Evolutionary conservation across 2,888 invertebrate genomes (phyloP), one percentile per base, ranked within the genome.

Genomic region (Phymatocera aterrima): DNA sequence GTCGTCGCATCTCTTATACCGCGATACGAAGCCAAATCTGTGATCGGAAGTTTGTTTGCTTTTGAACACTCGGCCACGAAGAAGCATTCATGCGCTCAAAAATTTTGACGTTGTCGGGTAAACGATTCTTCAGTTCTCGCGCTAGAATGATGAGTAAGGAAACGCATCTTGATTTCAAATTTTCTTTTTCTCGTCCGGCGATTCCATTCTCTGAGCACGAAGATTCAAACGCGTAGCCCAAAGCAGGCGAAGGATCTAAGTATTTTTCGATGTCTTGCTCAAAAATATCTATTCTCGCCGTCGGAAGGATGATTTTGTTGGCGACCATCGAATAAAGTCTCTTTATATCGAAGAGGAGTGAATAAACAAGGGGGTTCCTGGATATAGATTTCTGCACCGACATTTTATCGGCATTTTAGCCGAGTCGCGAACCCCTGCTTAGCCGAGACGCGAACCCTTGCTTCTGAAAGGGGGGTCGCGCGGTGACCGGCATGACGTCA

Each of bases 211-310:
- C 54, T 79, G 79, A 79, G 15, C 78, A 61, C 15, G 61, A 2
- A 61, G 61, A 78, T 77, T 83, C 81, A 21, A 80, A 80, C 6
- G 75, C 40, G 57, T 64, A 79, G 46, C 81, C 80, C 54, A 81
- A 74, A 64, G 80, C 78, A n/a, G 83, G 79, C n/a, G 79, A 80
- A 12, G 78, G 80, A 61, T 83, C 79, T 8, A 81, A 70, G 68
- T 78, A 79, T 51, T 79, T 72, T 61, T 61, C 34, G 10, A 61
- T n/a, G 34, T 61, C 34, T 6, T 31, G 21, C 34, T 40, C 46
- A 60, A 57, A 68, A 31, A 74, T 64, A 37, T 82, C 79, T 64
- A 81, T 80, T 15, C 51, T 37, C 34, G 21, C 40, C 6, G 48
- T 48, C 43, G 79, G 48, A 40, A 74, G 51, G 54, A 78, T 37